Conservation (phyloP, 2,113 vertebrate genomes). For the Mastomys coucha region DNA sequence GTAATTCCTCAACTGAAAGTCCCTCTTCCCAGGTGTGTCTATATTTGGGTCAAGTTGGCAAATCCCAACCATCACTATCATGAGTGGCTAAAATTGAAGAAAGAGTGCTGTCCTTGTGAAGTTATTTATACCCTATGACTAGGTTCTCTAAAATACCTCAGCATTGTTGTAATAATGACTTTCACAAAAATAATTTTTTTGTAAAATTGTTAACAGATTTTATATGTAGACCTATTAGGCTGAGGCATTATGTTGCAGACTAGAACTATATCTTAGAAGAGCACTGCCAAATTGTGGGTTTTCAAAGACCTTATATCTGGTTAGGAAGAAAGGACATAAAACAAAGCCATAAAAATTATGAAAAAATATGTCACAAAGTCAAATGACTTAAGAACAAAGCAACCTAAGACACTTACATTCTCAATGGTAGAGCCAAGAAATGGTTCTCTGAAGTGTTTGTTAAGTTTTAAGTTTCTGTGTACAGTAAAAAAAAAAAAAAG, state of each 20-base stretch:
- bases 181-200: neutral
- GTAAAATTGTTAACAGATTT: neutral
- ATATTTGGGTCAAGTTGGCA: neutral
- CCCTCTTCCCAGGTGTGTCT: neutral
- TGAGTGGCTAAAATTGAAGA: neutral
- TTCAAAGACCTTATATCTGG: neutral
- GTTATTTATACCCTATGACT: neutral
- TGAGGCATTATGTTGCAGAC: neutral
- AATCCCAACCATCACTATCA: neutral
- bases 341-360: neutral
- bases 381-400: neutral
- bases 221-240: neutral
- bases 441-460: neutral
- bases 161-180: neutral
- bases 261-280: neutral
- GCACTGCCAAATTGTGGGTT: neutral
- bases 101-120: neutral
- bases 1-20: neutral
- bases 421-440: neutral
- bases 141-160: neutral
- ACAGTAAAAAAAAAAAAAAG: neutral
- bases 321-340: slow-evolving; percentile 23
- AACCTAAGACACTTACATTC: neutral
- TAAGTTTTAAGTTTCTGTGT: neutral
- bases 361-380: neutral